Conservation (phyloP, 2,888 invertebrate genomes). For the Siphlonurus alternatus region DNA sequence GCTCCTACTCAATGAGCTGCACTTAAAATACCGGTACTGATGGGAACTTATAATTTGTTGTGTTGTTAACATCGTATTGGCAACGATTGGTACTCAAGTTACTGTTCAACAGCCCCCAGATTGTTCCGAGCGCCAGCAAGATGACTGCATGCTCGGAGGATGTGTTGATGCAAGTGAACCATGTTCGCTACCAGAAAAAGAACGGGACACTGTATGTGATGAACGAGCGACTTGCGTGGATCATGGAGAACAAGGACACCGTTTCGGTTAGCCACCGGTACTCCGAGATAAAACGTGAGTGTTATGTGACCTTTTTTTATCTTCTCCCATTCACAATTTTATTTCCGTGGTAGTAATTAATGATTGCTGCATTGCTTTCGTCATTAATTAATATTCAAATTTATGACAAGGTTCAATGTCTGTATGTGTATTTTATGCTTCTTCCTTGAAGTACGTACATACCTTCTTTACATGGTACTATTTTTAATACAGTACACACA, state of each 20-base stretch:
- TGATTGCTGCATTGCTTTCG: too few relatives aligned
- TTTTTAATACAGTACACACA: too few relatives aligned
- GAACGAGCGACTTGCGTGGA: constrained; percentile 93
- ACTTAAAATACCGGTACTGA: too few relatives aligned
- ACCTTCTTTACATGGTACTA: too few relatives aligned
- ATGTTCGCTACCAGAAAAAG: constrained; percentile 90
- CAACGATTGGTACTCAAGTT: too few relatives aligned
- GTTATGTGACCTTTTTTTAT: not conserved
- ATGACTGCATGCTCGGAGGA: constrained; percentile 90
- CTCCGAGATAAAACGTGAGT: constrained; percentile 87
- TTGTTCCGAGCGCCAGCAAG: constrained; percentile 19
- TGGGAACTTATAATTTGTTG: too few relatives aligned
- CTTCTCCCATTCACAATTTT: not conserved
- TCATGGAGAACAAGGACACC: constrained; percentile 80
- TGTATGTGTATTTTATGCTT: too few relatives aligned
- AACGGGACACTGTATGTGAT: constrained; percentile 91
- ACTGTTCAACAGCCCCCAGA: constrained; percentile 16
- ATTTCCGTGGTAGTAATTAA: not conserved
- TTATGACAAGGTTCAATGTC: too few relatives aligned
- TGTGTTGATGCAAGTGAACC: constrained; percentile 78
- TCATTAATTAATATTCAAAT: too few relatives aligned
- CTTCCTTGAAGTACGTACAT: too few relatives aligned
- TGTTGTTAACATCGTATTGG: too few relatives aligned
- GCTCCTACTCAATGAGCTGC: too few relatives aligned
- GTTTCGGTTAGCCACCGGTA: constrained; percentile 87